A percentile compares a stretch with the other conserved stretches of the same genome.
These are phyloP conservation scores for Tridacna crocea DNA, from an alignment of 2,888 invertebrate species.

Conservation along the genomic window DNA sequence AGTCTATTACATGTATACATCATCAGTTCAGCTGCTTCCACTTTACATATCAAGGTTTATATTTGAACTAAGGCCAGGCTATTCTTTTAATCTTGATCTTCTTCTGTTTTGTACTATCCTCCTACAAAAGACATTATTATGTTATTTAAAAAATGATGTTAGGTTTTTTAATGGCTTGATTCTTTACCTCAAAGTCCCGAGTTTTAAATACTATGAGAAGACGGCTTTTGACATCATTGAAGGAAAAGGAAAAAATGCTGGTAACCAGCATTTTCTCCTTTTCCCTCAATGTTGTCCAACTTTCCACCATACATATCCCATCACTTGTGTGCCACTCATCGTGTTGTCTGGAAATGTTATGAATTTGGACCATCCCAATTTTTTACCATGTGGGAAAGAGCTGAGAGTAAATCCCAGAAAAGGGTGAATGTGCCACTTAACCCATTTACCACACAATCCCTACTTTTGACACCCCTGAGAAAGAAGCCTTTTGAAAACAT, in stretches of 20 bases:
- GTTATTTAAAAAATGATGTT: neutral
- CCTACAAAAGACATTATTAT: neutral
- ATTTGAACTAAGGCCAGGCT: constrained; percentile 14
- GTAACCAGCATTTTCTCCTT: too few relatives aligned
- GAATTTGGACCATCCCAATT: neutral
- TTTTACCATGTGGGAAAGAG: neutral
- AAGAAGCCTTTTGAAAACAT: neutral
- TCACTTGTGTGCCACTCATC: too few relatives aligned
- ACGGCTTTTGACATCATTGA: too few relatives aligned
- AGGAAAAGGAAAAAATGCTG: too few relatives aligned
- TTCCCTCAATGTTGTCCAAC: too few relatives aligned
- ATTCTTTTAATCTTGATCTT: constrained; percentile 31
- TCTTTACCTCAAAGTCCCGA: neutral
- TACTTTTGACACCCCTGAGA: neutral
- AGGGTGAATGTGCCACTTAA: too few relatives aligned
- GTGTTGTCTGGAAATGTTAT: neutral
- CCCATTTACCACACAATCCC: neutral
- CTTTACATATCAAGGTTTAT: too few relatives aligned
- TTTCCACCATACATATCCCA: too few relatives aligned
- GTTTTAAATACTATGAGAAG: too few relatives aligned
- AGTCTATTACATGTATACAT: too few relatives aligned
- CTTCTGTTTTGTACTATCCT: neutral
- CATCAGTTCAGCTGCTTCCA: too few relatives aligned
- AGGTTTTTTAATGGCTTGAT: too few relatives aligned
- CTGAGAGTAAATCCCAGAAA: neutral